A percentile compares a stretch with the other conserved stretches of the same genome.
Evolutionary conservation across 2,888 invertebrate genomes (phyloP).

Genomic region (Taenaris catops): DNA sequence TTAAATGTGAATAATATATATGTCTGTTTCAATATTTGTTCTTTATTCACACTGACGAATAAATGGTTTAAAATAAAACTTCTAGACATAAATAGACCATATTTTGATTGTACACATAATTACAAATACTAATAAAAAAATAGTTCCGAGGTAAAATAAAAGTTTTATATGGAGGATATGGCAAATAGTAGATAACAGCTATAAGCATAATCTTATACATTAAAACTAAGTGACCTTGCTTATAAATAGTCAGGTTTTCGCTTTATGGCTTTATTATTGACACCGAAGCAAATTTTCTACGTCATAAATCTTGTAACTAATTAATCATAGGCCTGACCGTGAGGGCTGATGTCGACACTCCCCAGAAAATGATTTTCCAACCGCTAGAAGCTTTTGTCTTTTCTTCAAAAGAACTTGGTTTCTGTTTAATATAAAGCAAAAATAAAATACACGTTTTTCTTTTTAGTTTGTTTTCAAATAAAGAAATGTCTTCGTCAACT

Average conservation of each 20-base stretch:
- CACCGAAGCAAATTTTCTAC: slow-evolving; percentile 31
- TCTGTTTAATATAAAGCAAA: slow-evolving; percentile 25
- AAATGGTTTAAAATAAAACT: no score
- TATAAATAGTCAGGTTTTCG: slow-evolving; percentile 9
- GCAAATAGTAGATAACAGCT: no score
- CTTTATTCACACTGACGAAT: no score
- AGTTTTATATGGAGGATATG: no score
- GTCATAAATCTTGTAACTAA: slow-evolving; percentile 40
- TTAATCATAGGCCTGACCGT: slow-evolving; percentile 39
- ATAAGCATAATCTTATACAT: no score
- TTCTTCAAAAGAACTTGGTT: slow-evolving; percentile 20
- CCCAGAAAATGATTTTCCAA: slow-evolving; percentile 35
- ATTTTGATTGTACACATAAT: no score
- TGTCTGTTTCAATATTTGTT: no score
- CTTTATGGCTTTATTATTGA: slow-evolving; percentile 29
- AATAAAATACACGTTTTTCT: slow-evolving; percentile 9
- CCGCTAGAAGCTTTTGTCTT: slow-evolving; percentile 31
- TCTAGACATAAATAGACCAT: no score
- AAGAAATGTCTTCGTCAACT: no score
- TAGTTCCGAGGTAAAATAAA: no score
- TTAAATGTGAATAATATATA: no score
- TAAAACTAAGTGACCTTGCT: background rate
- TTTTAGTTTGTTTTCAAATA: background rate
- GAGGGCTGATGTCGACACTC: slow-evolving; percentile 30
- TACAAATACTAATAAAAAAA: no score